Evolutionary conservation across 2,797 vertebrate species (phyloP), one percentile per base, ranked within the genome.

Genomic region (Falco rusticolus): DNA sequence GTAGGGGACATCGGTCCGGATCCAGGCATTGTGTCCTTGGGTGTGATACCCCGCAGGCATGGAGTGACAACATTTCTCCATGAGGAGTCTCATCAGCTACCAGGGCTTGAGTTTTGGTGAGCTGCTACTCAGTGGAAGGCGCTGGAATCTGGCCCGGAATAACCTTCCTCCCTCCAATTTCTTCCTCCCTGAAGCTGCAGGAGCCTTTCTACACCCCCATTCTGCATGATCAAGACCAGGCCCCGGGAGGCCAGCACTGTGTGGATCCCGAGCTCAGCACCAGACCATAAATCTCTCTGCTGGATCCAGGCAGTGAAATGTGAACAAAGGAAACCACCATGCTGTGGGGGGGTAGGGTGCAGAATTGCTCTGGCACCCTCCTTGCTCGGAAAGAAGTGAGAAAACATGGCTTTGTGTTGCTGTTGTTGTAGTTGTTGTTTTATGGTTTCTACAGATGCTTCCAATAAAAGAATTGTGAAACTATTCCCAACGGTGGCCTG

Each of bases 381-480:
- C 77, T 93, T 29, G 74, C 88, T 95, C 24, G 2, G 77, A 92
- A 92, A 94, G 96, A 94, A 96, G 96, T 96, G 94, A 96, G 94
- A 96, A 97, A 97, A 97, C 93, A 95, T 77, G 94, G 94, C 77
- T 96, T 96, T 96, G 90, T 96, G 90, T 94, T 89, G 92, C 94
- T 96, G 94, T 96, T 95, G 94, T 89, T 96, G 84, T 90, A 94
- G 94, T 64, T 95, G 94, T 96, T 93, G 90, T 92, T 97, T 94
- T 95, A 96, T 93, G 96, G 94, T 95, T 97, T 95, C 95, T 95
- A 17, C 96, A 97, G 91, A 97, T 97, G 96, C 93, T 96, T 96
- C 93, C 96, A 96, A 97, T 97, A 96, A 95, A 93, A 90, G 85
- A 89, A 96, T 94, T 95, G 94, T 96, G 96, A 96, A 96, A 96